Conservation (phyloP, 2,113 vertebrate genomes). For the Oxyruncus cristatus region DNA sequence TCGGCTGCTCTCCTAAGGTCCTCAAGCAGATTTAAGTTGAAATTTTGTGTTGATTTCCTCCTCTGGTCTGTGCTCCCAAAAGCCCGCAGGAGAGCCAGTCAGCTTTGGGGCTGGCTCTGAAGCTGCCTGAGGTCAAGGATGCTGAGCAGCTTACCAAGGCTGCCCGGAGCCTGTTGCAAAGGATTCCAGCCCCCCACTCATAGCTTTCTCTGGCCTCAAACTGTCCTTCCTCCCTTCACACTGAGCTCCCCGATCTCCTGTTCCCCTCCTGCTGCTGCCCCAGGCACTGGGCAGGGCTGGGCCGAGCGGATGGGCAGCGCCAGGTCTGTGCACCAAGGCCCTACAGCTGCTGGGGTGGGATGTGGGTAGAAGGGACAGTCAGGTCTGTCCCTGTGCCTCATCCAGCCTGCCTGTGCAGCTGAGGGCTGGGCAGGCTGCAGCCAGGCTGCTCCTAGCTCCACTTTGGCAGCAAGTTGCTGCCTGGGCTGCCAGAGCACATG, state of each 20-base stretch:
- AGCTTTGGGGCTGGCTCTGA: slow-evolving; percentile 47
- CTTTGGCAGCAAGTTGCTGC: neutral
- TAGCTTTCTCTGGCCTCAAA: slow-evolving; percentile 42
- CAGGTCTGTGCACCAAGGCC: neutral
- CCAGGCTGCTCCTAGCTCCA: neutral
- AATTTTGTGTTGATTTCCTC: slow-evolving; percentile 53
- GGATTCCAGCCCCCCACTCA: neutral
- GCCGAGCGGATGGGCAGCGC: neutral
- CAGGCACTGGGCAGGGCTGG: neutral
- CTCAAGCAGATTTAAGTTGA: slow-evolving; percentile 64
- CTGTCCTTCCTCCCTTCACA: neutral
- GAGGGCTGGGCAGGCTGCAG: neutral
- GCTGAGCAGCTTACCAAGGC: neutral
- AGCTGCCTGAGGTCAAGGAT: slow-evolving; percentile 27
- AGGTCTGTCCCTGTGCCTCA: neutral
- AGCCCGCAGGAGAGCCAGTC: neutral
- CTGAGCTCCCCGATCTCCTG: neutral
- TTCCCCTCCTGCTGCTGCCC: neutral
- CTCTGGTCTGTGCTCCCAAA: slow-evolving; percentile 50
- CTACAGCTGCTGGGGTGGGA: neutral
- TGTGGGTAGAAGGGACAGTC: neutral
- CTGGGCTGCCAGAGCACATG: neutral
- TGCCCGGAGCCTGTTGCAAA: slow-evolving; percentile 12
- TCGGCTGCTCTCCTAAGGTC: slow-evolving; percentile 11
- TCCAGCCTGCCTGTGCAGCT: neutral